phyloP scores from a whole-genome alignment of 2,113 vertebrate genomes.

The Hemicordylus capensis region DNA sequence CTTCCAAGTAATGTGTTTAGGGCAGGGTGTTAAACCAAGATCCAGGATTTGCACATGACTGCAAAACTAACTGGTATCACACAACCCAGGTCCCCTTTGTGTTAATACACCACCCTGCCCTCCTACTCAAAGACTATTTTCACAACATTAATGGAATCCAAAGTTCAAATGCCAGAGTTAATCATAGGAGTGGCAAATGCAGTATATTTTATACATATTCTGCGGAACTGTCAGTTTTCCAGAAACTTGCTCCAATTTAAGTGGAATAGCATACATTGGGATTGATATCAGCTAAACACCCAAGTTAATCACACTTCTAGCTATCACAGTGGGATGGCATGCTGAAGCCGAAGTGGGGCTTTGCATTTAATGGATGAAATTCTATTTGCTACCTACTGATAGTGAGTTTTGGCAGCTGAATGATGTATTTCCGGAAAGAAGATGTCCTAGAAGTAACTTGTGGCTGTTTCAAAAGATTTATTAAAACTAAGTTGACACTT shows the following conservation, averaged over 20 bases:
- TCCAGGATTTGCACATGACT: slow-evolving; percentile 28
- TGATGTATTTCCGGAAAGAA: slow-evolving; percentile 77
- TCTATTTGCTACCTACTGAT: slow-evolving; percentile 73
- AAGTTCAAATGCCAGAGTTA: not conserved
- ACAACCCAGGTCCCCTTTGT: slow-evolving; percentile 5
- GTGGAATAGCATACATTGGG: slow-evolving; percentile 48
- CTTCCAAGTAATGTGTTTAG: not conserved
- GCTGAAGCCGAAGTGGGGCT: slow-evolving; percentile 53
- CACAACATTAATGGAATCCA: not conserved
- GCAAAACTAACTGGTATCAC: slow-evolving; percentile 30
- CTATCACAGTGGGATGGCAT: slow-evolving; percentile 64
- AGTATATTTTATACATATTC: slow-evolving; percentile 24
- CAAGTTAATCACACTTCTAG: slow-evolving; percentile 71
- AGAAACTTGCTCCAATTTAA: slow-evolving; percentile 57
- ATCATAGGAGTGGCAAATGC: slow-evolving; percentile 40
- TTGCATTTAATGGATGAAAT: slow-evolving; percentile 70
- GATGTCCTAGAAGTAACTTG: slow-evolving; percentile 78
- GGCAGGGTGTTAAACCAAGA: not conserved
- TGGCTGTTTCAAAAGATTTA: slow-evolving; percentile 77
- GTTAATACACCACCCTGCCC: not conserved
- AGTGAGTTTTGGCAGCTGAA: slow-evolving; percentile 70
- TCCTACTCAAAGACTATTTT: slow-evolving; percentile 5
- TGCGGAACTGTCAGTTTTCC: slow-evolving; percentile 45
- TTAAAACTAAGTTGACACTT: slow-evolving; percentile 80
- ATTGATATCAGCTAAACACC: slow-evolving; percentile 62